phyloP scores from a whole-genome alignment of 2,888 invertebrate genomes.

The Gisinianus flammeolus region DNA sequence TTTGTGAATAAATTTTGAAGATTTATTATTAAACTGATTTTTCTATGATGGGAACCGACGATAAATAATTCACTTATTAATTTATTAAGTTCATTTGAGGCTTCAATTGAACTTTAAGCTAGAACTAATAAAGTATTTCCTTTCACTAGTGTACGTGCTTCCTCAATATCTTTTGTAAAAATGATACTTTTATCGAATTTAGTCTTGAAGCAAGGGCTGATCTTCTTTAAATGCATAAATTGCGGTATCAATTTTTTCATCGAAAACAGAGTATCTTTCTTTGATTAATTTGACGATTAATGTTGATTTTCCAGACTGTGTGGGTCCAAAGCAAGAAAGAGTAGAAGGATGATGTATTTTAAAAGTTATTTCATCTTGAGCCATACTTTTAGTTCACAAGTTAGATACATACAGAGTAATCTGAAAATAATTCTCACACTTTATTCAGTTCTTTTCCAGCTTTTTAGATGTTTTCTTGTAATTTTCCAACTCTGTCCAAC shows the following conservation, averaged over 20 bases:
- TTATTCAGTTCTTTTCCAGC: no score
- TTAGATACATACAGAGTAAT: no score
- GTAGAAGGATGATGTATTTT: no score
- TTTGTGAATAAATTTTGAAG: neutral
- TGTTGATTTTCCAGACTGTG: neutral
- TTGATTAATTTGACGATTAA: neutral
- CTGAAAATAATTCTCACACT: no score
- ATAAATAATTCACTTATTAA: neutral
- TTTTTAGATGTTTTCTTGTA: no score
- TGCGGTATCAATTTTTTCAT: neutral
- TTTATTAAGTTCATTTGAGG: neutral
- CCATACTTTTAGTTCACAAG: no score
- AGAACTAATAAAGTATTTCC: neutral
- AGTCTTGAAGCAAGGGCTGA: neutral
- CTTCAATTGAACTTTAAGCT: neutral
- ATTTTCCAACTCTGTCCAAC: no score
- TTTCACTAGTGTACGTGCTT: no score
- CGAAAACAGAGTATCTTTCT: neutral
- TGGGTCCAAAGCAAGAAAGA: neutral
- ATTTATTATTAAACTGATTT: neutral
- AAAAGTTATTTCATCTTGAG: no score
- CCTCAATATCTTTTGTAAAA: neutral
- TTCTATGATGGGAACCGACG: neutral
- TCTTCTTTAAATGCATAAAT: neutral
- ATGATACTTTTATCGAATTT: neutral